Evolutionary conservation across 2,888 invertebrate genomes (phyloP).

Genomic region (Lysandra coridon): DNA sequence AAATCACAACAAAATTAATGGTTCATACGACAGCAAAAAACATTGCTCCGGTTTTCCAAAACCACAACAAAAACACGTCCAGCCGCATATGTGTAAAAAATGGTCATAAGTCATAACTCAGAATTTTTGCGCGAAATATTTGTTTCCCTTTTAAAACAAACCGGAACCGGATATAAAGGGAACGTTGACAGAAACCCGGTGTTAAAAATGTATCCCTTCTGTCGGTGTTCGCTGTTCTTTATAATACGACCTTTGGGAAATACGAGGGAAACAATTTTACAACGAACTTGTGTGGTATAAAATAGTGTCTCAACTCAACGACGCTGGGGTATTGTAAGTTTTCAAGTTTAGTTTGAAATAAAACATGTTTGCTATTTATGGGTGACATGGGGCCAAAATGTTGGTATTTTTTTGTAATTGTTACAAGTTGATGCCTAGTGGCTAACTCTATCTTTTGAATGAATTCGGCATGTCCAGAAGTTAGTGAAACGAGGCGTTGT

Average conservation of each 20-base stretch:
- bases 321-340: neutral
- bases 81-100: slow-evolving; percentile 10
- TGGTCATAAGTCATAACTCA: neutral
- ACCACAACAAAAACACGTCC: neutral
- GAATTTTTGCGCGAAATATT: neutral
- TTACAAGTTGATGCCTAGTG: neutral
- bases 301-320: slow-evolving; percentile 3
- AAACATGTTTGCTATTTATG: neutral
- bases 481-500: neutral
- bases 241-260: slow-evolving; percentile 12
- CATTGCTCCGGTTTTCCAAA: neutral
- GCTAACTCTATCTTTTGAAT: neutral
- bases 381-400: neutral
- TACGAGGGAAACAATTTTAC: slow-evolving; percentile 8
- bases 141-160: slow-evolving; percentile 6
- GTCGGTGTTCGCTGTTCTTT: slow-evolving; percentile 3
- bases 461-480: neutral
- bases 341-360: neutral
- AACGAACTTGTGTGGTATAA: slow-evolving; percentile 4
- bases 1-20: neutral
- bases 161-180: slow-evolving; percentile 22
- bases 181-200: neutral
- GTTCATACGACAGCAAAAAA: neutral
- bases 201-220: slow-evolving; percentile 24
- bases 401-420: neutral